Percentiles rank a stretch among this genome's conserved stretches.
phyloP scores from a whole-genome alignment of 2,797 vertebrate species.

The Alcedo quadribrachys region DNA sequence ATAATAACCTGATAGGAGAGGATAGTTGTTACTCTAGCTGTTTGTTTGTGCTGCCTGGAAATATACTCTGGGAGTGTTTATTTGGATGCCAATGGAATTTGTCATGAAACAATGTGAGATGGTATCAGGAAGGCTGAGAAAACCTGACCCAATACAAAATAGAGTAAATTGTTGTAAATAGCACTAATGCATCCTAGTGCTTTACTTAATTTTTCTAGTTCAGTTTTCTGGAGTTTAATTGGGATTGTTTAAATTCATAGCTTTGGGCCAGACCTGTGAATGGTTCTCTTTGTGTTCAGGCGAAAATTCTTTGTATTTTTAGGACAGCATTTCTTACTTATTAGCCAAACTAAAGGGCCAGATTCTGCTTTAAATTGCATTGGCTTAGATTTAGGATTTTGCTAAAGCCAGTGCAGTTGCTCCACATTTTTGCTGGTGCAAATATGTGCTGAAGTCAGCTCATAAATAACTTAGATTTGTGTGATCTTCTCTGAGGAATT shows the following conservation, averaged over 20 bases:
- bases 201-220: not conserved
- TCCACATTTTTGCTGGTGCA: not conserved
- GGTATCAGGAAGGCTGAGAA: not conserved
- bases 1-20: not conserved
- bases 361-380: not conserved
- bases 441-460: not conserved
- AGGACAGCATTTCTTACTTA: not conserved
- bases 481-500: not conserved
- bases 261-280: not conserved
- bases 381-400: not conserved
- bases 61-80: not conserved
- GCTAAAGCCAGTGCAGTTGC: not conserved
- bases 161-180: not conserved
- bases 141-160: not conserved
- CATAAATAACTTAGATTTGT: not conserved
- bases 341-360: not conserved
- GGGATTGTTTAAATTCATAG: not conserved
- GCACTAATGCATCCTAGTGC: not conserved
- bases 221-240: not conserved
- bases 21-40: not conserved
- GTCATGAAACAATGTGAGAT: not conserved
- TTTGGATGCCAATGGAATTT: not conserved
- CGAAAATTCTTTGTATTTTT: not conserved
- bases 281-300: not conserved
- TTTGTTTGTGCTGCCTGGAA: not conserved